A percentile compares a stretch with the other conserved stretches of the same genome.
Conservation (phyloP, 2,113 vertebrate species). For the Cheilinus undulatus region DNA sequence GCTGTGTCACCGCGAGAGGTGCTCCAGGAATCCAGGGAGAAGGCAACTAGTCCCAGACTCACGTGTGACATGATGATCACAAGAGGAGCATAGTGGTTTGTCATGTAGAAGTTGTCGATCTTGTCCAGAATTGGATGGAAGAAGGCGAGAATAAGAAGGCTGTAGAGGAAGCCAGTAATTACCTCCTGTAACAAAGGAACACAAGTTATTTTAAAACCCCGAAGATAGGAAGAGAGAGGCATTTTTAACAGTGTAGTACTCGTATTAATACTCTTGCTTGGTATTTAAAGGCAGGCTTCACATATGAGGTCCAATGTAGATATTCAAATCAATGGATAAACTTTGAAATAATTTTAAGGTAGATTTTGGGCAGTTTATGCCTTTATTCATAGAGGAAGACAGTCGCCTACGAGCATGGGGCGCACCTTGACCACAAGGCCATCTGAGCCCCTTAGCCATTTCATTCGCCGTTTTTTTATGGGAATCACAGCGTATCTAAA, state of each 20-base stretch:
- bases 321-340: no score
- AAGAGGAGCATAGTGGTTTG: slow-evolving; percentile 86
- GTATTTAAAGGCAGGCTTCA: not conserved
- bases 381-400: no score
- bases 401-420: no score
- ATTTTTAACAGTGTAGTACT: not conserved
- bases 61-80: slow-evolving; percentile 90
- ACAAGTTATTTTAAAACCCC: not conserved
- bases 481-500: no score
- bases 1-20: slow-evolving; percentile 96
- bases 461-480: no score
- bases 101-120: slow-evolving; percentile 95
- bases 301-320: no score
- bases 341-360: no score
- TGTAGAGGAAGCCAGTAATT: slow-evolving; percentile 93
- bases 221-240: no score
- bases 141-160: slow-evolving; percentile 89
- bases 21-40: slow-evolving; percentile 97
- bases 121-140: slow-evolving; percentile 89
- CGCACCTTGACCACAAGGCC: no score
- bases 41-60: slow-evolving; percentile 92
- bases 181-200: slow-evolving; percentile 88
- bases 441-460: no score
- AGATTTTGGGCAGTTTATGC: no score
- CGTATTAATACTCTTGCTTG: not conserved